Base-by-base conservation (phyloP, 2,888 invertebrate species). In the Apoderus coryli region DNA sequence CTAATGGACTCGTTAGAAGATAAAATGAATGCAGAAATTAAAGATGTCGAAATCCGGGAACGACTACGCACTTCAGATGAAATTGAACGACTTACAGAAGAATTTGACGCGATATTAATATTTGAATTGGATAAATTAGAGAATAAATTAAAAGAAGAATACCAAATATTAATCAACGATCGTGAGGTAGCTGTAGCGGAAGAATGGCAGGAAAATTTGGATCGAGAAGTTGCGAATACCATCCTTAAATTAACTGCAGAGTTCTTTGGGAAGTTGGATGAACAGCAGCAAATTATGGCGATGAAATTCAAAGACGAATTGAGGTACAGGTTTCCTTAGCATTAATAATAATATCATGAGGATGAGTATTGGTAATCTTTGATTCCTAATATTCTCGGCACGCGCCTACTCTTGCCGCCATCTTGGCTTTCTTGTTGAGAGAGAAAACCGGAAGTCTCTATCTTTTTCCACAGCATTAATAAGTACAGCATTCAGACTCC, bases 271-370 rank as follows among this genome's bases (percentile, higher is more conserved):
- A 45, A 53, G 31, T 28, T 53, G 16, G 32, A 43, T 7, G 36
- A 42, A 11, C 54, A 57, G 38, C 51, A 54, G 23, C 33, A 41
- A 10, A 34, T 47, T 11, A 22, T 54, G 23, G 35, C 40, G 2
- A 35, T 35, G 14, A 42, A 45, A 25, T 53, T 50, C 30, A 38
- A 43, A 14, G 34, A 37, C 3, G 46, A 53, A 38, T 32, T 54
- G 22, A 43, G 39, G 51, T 54, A 42, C 39, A 36, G 14, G n/a
- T 19, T n/a, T n/a, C n/a, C n/a, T n/a, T n/a, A n/a, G n/a, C n/a
- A n/a, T n/a, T n/a, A n/a, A n/a, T n/a, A n/a, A n/a, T n/a, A n/a
- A n/a, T n/a, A n/a, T n/a, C n/a, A n/a, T n/a, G n/a, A n/a, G n/a
- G n/a, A n/a, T n/a, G n/a, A n/a, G n/a, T n/a, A n/a, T n/a, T n/a